Evolutionary conservation across 1,140 invertebrate species (phyloP), one percentile per base, ranked within the genome.

Genomic region (Papilio polyxenes): DNA sequence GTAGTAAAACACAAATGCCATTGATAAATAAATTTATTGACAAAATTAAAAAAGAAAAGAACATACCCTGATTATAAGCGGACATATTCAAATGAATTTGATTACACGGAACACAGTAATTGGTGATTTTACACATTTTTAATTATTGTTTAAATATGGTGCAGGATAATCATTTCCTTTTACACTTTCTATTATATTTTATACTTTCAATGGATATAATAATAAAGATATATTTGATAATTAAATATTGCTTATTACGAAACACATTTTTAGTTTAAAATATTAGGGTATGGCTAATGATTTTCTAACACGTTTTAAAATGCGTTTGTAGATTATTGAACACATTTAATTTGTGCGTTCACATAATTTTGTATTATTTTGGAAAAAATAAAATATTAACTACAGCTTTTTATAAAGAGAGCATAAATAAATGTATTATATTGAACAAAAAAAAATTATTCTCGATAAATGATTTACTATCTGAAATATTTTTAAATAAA

Each of bases 11-110:
- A 51, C n/a, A 48, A 76, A 76, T 31, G 51, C 75, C 9, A 76
- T 37, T 81, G 80, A 81, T 51, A 81, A 81, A 74, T 74, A 81
- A 53, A 74, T 81, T 74, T 81, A 81, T 81, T 81, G 80, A 74
- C 65, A 74, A 59, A 31, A 37, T 40, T 74, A 49, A 81, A 81
- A 81, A 81, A n/a, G 20, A 56, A 74, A 72, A 51, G 20, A 72
- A 72, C 62, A 74, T 23, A 81, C 48, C 79, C 79, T 81, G 79
- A 81, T 31, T 75, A 74, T 23, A 81, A 31, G 51, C 23, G 59
- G 20, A 81, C 23, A 74, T 79, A 79, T 79, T 40, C n/a, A 79
- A 31, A 78, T 40, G 3, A 76, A 49, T 76, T 48, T 37, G 37
- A 59, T 59, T 56, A 78, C 23, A 37, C 51, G 48, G n/a, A 56